A percentile compares a stretch with the other conserved stretches of the same genome.
Evolutionary conservation across 2,888 invertebrate genomes (phyloP).

Genomic region (Cataglyphis livida): DNA sequence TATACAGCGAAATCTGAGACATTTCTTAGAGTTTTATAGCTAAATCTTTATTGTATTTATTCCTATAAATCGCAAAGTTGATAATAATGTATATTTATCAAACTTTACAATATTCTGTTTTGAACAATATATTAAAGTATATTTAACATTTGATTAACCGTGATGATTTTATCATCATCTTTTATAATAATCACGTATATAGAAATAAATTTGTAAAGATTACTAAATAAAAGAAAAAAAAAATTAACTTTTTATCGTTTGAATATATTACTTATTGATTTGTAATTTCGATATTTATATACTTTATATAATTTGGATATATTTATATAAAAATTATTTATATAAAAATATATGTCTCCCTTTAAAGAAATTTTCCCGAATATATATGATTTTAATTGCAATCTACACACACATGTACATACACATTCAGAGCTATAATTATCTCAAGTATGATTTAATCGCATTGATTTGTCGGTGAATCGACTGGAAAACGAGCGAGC

Average conservation of each 20-base stretch:
- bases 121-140: background rate
- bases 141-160: background rate
- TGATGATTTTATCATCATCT: background rate
- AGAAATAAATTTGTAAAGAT: background rate
- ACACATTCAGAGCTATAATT: background rate
- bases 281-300: background rate
- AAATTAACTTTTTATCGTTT: background rate
- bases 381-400: background rate
- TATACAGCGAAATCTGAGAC: background rate
- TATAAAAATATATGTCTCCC: background rate
- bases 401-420: background rate
- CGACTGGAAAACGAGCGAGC: background rate
- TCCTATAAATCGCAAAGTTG: background rate
- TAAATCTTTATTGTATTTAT: background rate
- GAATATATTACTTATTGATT: background rate
- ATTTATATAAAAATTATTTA: background rate
- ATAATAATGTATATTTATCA: background rate
- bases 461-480: conserved; percentile 29
- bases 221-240: background rate
- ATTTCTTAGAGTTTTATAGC: background rate
- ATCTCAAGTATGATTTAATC: conserved; percentile 39
- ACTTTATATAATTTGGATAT: background rate
- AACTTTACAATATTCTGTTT: background rate
- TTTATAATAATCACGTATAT: background rate
- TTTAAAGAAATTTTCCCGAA: background rate